Evolutionary conservation across 2,797 vertebrate species (phyloP).

Genomic region (Poecilia picta): DNA sequence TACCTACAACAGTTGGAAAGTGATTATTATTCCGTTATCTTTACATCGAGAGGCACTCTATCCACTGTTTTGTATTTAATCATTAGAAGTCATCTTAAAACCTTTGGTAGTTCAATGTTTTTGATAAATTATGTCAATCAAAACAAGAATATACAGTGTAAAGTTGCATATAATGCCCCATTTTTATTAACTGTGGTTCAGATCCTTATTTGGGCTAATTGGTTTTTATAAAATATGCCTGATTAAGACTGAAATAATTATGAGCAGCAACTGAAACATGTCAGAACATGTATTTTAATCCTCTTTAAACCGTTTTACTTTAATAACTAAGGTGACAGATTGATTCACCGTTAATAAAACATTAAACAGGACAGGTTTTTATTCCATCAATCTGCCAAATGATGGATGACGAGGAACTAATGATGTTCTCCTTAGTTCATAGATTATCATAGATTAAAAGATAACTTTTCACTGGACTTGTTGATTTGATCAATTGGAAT

Average conservation of each 20-base stretch:
- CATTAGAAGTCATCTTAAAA: background rate
- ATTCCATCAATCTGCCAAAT: background rate
- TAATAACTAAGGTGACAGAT: background rate
- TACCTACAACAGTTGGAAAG: constrained; percentile 76
- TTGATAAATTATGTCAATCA: background rate
- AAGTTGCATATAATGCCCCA: no score
- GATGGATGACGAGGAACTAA: background rate
- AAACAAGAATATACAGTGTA: background rate
- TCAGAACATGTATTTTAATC: background rate
- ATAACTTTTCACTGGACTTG: background rate
- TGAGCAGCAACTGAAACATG: background rate
- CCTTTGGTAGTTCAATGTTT: background rate
- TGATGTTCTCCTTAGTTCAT: background rate
- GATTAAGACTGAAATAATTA: background rate
- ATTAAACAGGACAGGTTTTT: background rate
- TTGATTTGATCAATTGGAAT: background rate
- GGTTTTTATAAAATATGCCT: background rate
- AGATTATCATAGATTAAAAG: no score
- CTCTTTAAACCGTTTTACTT: no score
- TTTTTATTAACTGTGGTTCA: background rate
- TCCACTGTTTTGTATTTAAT: background rate
- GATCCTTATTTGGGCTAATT: background rate
- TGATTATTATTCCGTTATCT: background rate
- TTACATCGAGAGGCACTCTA: background rate
- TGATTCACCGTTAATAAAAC: background rate